Base-by-base conservation (phyloP, 2,113 vertebrate genomes). In the Garra rufa region DNA sequence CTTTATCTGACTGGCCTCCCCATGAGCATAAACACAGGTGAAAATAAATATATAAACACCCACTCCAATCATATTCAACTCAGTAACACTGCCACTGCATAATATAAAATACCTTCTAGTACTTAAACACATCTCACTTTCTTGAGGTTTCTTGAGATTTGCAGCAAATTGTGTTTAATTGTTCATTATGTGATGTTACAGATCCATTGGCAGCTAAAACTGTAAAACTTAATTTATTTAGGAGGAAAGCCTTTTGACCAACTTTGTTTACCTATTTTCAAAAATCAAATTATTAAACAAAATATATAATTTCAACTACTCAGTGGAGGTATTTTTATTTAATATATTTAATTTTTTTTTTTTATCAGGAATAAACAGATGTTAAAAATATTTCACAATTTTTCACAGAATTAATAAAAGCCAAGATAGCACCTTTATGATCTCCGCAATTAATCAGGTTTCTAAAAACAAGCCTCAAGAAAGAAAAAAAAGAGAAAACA, bases 31-130 rank as follows among this genome's bases (percentile, higher is more conserved):
- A 24, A 41, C 75, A 41, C 34, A 43, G 21, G 52, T 30, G 75
- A 11, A 77, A 77, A 77, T 24, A 77, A 59, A 77, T 41, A 59
- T 77, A 77, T 77, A 77, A 77, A 77, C 75, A 41, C 75, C 75
- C 75, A 77, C 75, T 77, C 75, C 6, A 59, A 59, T 41, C 50
- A 77, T 41, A 59, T 43, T 38, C n/a, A 34, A 55, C 74, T 34
- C 46, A 21, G 46, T 57, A 24, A 41, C 75, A 76, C 30, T 76
- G 19, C 26, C 21, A 76, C 75, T 77, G 75, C 30, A 41, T 77
- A 24, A 77, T 24, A 52, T 41, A 43, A 41, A 19, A 55, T 13
- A 76, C 10, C 30, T 34, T 57, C 34, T 11, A 41, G 13, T 24
- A 59, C 34, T 41, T 24, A 24, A 50, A 21, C 48, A 76, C 30